A percentile compares a stretch with the other conserved stretches of the same genome.
phyloP scores from a whole-genome alignment of 2,797 vertebrate species.

The Eulemur mongoz region DNA sequence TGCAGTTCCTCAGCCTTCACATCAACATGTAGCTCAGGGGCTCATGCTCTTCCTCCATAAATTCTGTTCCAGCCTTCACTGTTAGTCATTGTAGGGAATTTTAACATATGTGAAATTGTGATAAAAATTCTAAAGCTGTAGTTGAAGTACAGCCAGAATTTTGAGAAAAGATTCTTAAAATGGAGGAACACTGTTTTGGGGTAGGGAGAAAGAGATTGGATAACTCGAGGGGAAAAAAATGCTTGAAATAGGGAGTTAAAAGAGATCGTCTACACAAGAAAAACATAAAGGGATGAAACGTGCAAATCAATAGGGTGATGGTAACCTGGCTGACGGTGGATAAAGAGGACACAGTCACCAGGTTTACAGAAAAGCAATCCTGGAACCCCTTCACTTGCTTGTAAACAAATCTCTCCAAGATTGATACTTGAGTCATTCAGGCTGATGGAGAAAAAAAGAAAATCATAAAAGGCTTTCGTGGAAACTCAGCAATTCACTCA shows the following conservation, averaged over 20 bases:
- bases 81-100: conserved; percentile 19
- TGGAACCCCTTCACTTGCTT: background rate
- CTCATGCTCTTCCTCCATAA: background rate
- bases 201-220: background rate
- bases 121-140: background rate
- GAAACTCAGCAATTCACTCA: background rate
- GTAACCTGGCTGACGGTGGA: background rate
- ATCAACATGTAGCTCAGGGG: background rate
- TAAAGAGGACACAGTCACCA: background rate
- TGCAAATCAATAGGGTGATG: background rate
- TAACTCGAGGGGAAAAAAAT: background rate
- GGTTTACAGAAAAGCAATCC: background rate
- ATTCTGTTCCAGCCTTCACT: background rate
- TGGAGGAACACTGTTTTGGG: background rate
- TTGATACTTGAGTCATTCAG: background rate
- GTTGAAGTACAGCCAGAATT: background rate
- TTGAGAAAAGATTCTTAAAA: background rate
- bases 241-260: background rate
- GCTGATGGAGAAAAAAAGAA: background rate
- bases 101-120: background rate
- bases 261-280: background rate
- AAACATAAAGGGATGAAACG: background rate
- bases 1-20: background rate
- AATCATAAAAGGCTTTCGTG: background rate
- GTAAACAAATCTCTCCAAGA: background rate